Conservation (phyloP, 2,888 invertebrate species). For the Pelosia muscerda region DNA sequence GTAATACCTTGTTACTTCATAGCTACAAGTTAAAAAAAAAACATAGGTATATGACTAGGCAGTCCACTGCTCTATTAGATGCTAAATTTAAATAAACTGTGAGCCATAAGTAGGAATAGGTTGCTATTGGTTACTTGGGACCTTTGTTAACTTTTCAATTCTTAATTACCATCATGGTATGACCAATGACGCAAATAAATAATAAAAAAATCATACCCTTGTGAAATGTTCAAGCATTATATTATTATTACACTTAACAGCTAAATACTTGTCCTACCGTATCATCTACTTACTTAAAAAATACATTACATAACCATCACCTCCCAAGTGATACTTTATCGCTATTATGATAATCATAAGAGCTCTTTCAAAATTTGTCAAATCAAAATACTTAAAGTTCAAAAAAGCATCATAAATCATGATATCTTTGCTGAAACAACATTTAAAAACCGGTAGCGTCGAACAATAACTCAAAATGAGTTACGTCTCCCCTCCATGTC, state of each 20-base stretch:
- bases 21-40: background rate
- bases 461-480: conserved; percentile 77
- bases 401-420: conserved; percentile 53
- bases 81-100: background rate
- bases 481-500: conserved; percentile 76
- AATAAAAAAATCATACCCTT: background rate
- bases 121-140: background rate
- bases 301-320: conserved; percentile 1
- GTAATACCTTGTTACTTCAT: background rate
- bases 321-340: background rate
- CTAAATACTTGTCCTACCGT: background rate
- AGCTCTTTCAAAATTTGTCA: background rate
- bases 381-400: conserved; percentile 30
- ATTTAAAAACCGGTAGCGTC: conserved; percentile 71
- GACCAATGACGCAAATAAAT: too few species aligned
- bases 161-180: too few species aligned
- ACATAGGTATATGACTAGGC: too few species aligned
- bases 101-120: background rate
- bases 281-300: background rate
- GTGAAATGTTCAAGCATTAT: background rate
- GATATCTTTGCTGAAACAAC: conserved; percentile 59
- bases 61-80: too few species aligned
- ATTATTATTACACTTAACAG: background rate
- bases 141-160: too few species aligned
- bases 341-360: conserved; percentile 11